phyloP scores from a whole-genome alignment of 1,140 invertebrate species.

The Telenomus remus region DNA sequence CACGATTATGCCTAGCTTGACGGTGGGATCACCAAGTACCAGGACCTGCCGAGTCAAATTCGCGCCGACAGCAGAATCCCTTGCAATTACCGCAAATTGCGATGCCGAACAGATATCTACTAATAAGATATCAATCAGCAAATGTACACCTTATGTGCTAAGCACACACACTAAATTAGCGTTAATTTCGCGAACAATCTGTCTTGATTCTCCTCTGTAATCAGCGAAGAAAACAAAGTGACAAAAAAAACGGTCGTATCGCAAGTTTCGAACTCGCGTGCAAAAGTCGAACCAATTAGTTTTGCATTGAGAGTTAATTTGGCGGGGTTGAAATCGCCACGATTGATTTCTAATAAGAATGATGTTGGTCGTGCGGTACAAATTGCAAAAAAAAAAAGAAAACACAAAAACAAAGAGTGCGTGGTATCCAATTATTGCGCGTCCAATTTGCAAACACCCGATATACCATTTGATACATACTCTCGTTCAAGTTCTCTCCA shows the following conservation, averaged over 20 bases:
- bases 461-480: conserved; percentile 14
- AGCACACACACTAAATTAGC: conserved; percentile 11
- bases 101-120: conserved; percentile 22
- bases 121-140: conserved; percentile 51
- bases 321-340: too few species aligned
- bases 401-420: too few species aligned
- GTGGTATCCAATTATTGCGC: conserved; percentile 3
- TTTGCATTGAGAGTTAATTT: too few species aligned
- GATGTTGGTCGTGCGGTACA: background rate
- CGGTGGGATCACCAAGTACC: conserved; percentile 61
- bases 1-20: conserved; percentile 66
- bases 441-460: background rate
- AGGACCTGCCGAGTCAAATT: conserved; percentile 62
- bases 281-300: too few species aligned
- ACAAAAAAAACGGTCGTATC: too few species aligned
- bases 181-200: conserved; percentile 24
- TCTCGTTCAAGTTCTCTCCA: conserved; percentile 27
- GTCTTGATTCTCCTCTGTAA: conserved; percentile 23
- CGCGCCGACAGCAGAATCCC: conserved; percentile 44
- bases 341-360: conserved; percentile 1
- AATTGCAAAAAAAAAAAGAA: conserved; percentile 10
- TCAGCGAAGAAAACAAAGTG: too few species aligned
- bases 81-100: conserved; percentile 51
- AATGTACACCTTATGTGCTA: conserved; percentile 33
- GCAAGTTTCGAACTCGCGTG: too few species aligned